Base-by-base conservation (phyloP, 1,140 invertebrate genomes). In the Drosophila takahashii region DNA sequence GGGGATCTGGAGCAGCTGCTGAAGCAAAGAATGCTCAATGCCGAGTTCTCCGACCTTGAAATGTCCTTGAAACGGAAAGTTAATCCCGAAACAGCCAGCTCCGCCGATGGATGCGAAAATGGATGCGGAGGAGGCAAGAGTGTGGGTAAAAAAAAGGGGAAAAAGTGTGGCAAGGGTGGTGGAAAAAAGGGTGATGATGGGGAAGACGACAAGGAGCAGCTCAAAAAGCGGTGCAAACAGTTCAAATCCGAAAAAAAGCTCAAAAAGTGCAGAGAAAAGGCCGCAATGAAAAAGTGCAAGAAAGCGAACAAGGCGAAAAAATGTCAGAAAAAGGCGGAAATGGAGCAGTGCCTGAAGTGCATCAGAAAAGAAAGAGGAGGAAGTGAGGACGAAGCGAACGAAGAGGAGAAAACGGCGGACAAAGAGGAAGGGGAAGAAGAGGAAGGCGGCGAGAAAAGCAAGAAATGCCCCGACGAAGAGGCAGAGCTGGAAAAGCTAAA, bases 331-430 rank as follows among this genome's bases (percentile, higher is more conserved):
- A 10, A 45, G 2, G 47, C 32, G 6, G 37, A 15, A 15, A 8
- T n/a, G 13, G 18, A 72, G 27, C 29, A 72, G 16, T 50, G 26
- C n/a, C 22, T 66, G 11, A 18, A 42, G 9, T 18, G 59, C 27
- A 13, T 50, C 10, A 72, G 27, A 36, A 29, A 36, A 22, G 54
- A 48, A 8, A 61, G 66, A 5, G 66, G 42, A 22, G 54, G 52
- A 18, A 16, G 41, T 16, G 16, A 15, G 2, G 18, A 50, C 11
- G 34, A 62, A 11, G 47, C 56, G 16, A 41, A 70, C 11, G 50
- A n/a, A 3, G 4, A 42, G 0, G 15, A 32, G 13, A 32, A 32
- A 9, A 8, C 8, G 29, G 29, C 8, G 29, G 16, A 22, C 47
- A 36, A 8, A 61, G 66, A 5, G 66, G 42, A 22, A 9, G 29